phyloP scores from a whole-genome alignment of 2,888 invertebrate species.

The Amorpha juglandis region DNA sequence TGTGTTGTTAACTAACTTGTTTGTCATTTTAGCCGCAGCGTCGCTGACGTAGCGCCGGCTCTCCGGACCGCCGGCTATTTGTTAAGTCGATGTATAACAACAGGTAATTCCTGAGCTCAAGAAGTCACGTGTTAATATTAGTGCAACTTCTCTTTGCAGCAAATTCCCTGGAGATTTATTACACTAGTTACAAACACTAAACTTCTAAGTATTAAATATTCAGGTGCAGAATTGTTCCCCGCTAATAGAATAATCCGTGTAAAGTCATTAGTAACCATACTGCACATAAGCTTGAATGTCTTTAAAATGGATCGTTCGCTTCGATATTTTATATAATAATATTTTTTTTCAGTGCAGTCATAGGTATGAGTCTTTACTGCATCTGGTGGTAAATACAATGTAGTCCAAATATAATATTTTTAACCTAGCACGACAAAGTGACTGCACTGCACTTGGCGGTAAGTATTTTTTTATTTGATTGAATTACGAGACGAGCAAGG shows the following conservation, averaged over 20 bases:
- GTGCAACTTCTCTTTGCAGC: conserved; percentile 3
- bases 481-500: too few species aligned
- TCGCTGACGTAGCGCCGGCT: conserved; percentile 41
- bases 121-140: conserved; percentile 16
- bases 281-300: not conserved
- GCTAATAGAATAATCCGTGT: not conserved
- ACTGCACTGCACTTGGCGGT: too few species aligned
- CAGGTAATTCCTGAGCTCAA: not conserved
- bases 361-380: too few species aligned
- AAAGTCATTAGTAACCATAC: not conserved
- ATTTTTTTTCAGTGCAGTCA: too few species aligned
- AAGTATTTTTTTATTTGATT: too few species aligned
- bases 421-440: too few species aligned
- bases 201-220: not conserved
- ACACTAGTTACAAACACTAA: not conserved
- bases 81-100: conserved; percentile 18
- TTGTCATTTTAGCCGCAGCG: conserved; percentile 55
- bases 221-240: not conserved
- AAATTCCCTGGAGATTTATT: conserved; percentile 3
- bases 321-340: too few species aligned
- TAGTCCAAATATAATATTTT: too few species aligned
- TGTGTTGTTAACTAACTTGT: conserved; percentile 60
- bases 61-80: conserved; percentile 24
- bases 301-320: not conserved
- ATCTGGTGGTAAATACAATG: too few species aligned